Conservation (phyloP, 2,797 vertebrate genomes). For the Lepidocolaptes lacrymiger region DNA sequence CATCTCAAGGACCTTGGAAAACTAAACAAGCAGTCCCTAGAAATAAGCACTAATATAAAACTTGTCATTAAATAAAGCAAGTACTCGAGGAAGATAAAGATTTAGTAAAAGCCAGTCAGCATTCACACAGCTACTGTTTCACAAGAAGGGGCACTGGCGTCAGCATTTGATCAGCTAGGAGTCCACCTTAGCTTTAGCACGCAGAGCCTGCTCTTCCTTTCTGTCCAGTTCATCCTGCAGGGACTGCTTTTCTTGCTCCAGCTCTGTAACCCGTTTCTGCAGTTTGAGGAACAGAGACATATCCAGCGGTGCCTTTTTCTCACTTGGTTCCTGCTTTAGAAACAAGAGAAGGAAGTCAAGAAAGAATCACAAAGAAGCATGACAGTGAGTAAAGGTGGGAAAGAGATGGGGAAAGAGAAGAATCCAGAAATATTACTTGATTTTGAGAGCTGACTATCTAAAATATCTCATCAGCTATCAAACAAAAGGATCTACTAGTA, state of each 20-base stretch:
- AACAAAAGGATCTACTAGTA: background rate
- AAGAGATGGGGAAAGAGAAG: background rate
- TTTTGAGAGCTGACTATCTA: constrained; percentile 11
- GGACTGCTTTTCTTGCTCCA: constrained; percentile 95
- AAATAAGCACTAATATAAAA: background rate
- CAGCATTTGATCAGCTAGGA: constrained; percentile 27
- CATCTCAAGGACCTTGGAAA: background rate
- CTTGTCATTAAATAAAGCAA: background rate
- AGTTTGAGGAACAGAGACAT: constrained; percentile 97
- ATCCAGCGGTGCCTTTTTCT: constrained; percentile 88
- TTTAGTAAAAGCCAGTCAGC: background rate
- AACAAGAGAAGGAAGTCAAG: constrained; percentile 39
- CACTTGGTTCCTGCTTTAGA: constrained; percentile 76
- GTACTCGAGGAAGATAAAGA: background rate
- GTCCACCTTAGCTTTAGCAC: constrained; percentile 88
- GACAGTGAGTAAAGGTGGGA: constrained; percentile 8
- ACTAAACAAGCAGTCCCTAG: background rate
- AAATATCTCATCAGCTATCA: constrained; percentile 5
- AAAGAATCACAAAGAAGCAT: background rate
- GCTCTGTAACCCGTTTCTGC: constrained; percentile 93
- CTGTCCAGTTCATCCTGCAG: constrained; percentile 94
- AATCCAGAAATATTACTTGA: background rate
- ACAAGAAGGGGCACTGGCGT: background rate
- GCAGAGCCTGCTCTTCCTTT: constrained; percentile 92
- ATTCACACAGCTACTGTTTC: background rate